Evolutionary conservation across 2,888 invertebrate species (phyloP), one percentile per base, ranked within the genome.

Genomic region (Lasioglossum oenotherae): DNA sequence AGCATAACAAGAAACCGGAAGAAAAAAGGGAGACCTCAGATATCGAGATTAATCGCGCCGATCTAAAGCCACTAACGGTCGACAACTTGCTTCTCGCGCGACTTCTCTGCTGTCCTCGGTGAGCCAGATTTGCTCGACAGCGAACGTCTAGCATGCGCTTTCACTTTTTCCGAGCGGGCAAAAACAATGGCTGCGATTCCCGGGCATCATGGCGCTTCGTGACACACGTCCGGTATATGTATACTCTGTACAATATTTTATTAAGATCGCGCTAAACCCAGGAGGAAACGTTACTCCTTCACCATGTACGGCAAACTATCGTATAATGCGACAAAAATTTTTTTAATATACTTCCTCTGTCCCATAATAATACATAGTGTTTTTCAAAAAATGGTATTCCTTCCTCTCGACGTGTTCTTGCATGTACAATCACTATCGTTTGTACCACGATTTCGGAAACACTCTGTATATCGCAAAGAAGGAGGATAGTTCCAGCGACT

Each of bases 21-120:
- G 83, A 74, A 71, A 71, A 74, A 81, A 31, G 41, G 60, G 44
- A 23, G 77, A 73, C 38, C 41, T 44, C 41, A 78, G 75, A 78
- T 81, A 81, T 76, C 69, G 80, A 81, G 78, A 87, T 83, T 75
- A 86, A 86, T 87, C 83, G 80, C 27, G 27, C 4, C 74, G 60
- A 76, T 57, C 60, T 38, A 49, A 49, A 71, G 38, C 77, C 49
- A 12, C 57, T 41, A 12, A 41, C 69, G 69, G n/a, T n/a, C 41
- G 38, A n/a, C 69, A 23, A n/a, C 41, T 38, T n/a, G 64, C 27
- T 31, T 35, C n/a, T 27, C 53, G 27, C 77, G 35, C 46, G n/a
- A 3, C 44, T 16, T 41, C 38, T 23, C 38, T 23, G 19, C 67
- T 67, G 35, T 46, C 44, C 41, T 60, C 44, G 71, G 16, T 44